Percentiles rank a stretch among this genome's conserved stretches.
Evolutionary conservation across 2,888 invertebrate genomes (phyloP).

Genomic region (Andrena praecox): DNA sequence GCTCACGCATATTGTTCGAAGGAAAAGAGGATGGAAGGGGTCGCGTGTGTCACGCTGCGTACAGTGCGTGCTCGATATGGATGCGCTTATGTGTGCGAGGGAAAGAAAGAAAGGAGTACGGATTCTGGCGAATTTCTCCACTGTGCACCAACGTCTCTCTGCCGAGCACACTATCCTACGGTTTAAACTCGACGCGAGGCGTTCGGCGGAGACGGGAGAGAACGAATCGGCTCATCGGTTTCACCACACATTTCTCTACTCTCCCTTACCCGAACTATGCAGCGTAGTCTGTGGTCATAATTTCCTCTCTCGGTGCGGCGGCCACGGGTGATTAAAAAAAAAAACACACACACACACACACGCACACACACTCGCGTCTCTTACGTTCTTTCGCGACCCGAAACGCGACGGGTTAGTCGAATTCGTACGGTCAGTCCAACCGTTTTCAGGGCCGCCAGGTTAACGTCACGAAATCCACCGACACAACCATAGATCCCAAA

Average conservation of each 20-base stretch:
- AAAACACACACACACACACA: too few relatives aligned
- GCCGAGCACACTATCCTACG: constrained; percentile 19
- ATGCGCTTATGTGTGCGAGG: background rate
- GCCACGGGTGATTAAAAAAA: constrained; percentile 68
- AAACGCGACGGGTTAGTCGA: constrained; percentile 70
- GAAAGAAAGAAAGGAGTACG: constrained; percentile 41
- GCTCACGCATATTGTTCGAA: constrained; percentile 55
- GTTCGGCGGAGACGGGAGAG: constrained; percentile 40
- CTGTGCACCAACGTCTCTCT: constrained; percentile 29
- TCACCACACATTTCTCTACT: constrained; percentile 60
- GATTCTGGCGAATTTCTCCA: constrained; percentile 36
- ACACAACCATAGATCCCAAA: constrained; percentile 78
- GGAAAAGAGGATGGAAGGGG: constrained; percentile 50
- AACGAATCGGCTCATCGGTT: constrained; percentile 42
- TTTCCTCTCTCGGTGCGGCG: constrained; percentile 39
- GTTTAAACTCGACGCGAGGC: background rate
- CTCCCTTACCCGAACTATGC: constrained; percentile 57
- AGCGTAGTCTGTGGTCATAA: constrained; percentile 36
- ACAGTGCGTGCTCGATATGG: background rate
- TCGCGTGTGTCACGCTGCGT: constrained; percentile 8
- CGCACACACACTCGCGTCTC: constrained; percentile 70
- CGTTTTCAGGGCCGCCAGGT: constrained; percentile 84
- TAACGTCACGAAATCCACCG: constrained; percentile 82
- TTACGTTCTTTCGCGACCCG: constrained; percentile 70
- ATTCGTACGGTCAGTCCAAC: constrained; percentile 73